phyloP scores from a whole-genome alignment of 2,888 invertebrate genomes.

The Fabriciana adippe region DNA sequence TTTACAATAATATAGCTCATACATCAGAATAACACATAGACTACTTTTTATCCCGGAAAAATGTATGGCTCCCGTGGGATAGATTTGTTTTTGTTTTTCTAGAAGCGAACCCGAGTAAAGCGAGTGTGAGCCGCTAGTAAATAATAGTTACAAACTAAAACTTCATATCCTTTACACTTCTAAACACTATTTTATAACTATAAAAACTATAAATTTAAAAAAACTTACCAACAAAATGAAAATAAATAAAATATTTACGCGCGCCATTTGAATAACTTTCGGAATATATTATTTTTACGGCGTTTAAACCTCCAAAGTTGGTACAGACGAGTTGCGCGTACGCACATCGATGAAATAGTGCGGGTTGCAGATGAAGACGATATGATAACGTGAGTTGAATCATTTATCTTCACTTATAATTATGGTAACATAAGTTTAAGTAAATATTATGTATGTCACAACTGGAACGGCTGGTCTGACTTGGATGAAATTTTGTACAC shows the following conservation, averaged over 20 bases:
- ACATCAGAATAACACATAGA: no score
- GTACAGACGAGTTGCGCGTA: slow-evolving; percentile 56
- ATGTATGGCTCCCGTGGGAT: no score
- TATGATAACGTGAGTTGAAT: slow-evolving; percentile 11
- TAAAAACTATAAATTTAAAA: slow-evolving; percentile 18
- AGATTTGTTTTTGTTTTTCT: no score
- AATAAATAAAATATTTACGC: slow-evolving; percentile 23
- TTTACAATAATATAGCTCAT: no score
- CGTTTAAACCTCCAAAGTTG: slow-evolving; percentile 56
- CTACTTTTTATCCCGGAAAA: no score
- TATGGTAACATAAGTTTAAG: background rate
- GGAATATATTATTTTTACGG: slow-evolving; percentile 45
- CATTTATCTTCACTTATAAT: background rate
- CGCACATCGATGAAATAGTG: slow-evolving; percentile 61
- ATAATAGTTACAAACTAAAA: no score
- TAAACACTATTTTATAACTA: no score
- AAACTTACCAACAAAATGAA: slow-evolving; percentile 45
- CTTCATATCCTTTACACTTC: no score
- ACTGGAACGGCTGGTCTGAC: no score
- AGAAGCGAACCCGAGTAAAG: no score
- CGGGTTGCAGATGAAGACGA: background rate
- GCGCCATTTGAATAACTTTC: slow-evolving; percentile 51
- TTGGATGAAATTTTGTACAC: no score
- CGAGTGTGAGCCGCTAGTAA: no score
- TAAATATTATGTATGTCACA: background rate